A percentile compares a stretch with the other conserved stretches of the same genome.
phyloP scores from a whole-genome alignment of 2,113 vertebrate genomes.

The Cheirogaleus medius region DNA sequence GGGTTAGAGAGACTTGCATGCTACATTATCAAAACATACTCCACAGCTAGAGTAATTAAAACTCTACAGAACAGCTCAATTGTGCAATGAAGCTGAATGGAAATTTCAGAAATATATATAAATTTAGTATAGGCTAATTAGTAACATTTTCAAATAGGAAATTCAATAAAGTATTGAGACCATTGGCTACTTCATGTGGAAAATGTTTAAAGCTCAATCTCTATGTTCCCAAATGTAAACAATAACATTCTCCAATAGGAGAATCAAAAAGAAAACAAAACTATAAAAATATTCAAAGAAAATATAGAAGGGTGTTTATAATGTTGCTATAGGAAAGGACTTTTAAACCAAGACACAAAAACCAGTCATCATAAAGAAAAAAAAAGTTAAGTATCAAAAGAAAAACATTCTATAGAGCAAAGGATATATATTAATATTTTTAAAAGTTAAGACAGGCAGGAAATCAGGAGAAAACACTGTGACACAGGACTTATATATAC shows the following conservation, averaged over 20 bases:
- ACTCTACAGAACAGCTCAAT: neutral
- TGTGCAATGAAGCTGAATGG: neutral
- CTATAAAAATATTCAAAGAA: neutral
- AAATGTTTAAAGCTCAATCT: neutral
- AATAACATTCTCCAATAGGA: neutral
- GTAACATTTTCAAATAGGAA: neutral
- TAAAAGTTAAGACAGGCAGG: neutral
- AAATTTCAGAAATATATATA: neutral
- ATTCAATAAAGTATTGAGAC: neutral
- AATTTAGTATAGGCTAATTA: neutral
- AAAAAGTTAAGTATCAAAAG: neutral
- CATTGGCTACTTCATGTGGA: neutral
- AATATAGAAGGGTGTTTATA: neutral
- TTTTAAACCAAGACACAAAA: neutral
- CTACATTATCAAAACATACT: neutral
- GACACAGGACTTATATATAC: neutral
- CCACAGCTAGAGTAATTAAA: neutral
- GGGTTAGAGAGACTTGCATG: neutral
- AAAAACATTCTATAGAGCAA: neutral
- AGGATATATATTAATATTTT: neutral
- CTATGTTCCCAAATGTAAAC: neutral
- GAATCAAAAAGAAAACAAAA: neutral
- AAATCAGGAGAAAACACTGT: neutral
- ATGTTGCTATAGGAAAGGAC: neutral
- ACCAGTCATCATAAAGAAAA: neutral